These are phyloP conservation scores for Oscheius sp. DNA, from an alignment of 1,140 invertebrate species.

Conservation along the genomic window DNA sequence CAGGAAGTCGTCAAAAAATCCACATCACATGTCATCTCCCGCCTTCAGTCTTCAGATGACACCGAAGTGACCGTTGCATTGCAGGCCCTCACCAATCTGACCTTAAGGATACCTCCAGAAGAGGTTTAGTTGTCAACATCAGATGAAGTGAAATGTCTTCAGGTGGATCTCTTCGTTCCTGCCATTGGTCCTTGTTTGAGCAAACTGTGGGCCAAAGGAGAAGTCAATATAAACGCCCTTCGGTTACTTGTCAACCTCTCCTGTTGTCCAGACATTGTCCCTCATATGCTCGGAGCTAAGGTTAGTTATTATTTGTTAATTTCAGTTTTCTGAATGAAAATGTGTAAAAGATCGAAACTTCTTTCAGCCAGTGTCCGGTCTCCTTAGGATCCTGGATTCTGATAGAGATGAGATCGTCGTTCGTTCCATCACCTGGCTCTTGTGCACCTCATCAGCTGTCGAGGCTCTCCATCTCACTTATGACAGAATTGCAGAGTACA, in stretches of 20 bases:
- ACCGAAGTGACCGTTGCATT: constrained; percentile 50
- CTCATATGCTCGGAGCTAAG: constrained; percentile 69
- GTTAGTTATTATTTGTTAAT: constrained; percentile 59
- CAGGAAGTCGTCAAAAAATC: constrained; percentile 35
- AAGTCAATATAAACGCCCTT: constrained; percentile 65
- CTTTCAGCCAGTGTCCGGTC: constrained; percentile 47
- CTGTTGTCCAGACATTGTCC: constrained; percentile 69
- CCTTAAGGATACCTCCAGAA: constrained; percentile 37
- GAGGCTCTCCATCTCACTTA: constrained; percentile 49
- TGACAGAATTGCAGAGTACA: constrained; percentile 41
- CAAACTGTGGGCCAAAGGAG: constrained; percentile 47
- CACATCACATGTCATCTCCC: constrained; percentile 34
- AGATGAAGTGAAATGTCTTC: background rate
- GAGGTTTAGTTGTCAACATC: too few relatives aligned
- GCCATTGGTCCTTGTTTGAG: constrained; percentile 45
- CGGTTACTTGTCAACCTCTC: constrained; percentile 71
- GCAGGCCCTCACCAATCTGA: constrained; percentile 53
- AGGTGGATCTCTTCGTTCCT: constrained; percentile 37
- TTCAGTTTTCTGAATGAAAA: constrained; percentile 9
- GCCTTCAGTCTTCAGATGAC: constrained; percentile 41
- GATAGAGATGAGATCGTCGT: constrained; percentile 49
- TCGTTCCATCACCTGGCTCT: constrained; percentile 48
- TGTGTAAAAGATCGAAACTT: constrained; percentile 6
- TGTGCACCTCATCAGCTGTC: constrained; percentile 47
- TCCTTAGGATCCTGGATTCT: constrained; percentile 48